Base-by-base conservation (phyloP, 2,888 invertebrate genomes). In the Sceliomorpha sp. region DNA sequence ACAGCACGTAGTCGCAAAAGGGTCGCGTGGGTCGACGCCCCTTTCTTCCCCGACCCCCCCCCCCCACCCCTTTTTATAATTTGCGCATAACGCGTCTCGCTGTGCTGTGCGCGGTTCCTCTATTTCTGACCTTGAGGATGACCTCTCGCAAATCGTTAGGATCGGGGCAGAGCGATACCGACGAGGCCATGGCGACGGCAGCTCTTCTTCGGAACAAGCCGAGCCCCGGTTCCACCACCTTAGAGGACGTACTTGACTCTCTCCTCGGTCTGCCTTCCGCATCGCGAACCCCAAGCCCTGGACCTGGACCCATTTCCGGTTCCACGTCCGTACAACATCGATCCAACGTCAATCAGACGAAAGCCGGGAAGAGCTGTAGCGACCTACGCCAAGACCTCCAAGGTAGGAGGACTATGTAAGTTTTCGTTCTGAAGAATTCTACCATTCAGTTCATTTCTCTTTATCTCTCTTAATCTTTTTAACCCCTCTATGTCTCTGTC, bases 201-300 rank as follows among this genome's bases (percentile, higher is more conserved):
- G 83, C 83, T 82, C 82, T 84, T 79, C 81, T 84, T 73, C 85
- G 86, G 83, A 87, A 85, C 80, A 87, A 86, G 82, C 87, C 86
- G 64, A 87, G 87, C 84, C 94, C 94, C 42, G 93, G 94, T 83
- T 95, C 95, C 78, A 95, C 96, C 66, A 97, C 97, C 75, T 91
- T 97, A 87, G 97, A 97, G 91, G 97, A 97, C 91, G 97, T 97
- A 75, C 91, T 97, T 89, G 96, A 97, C 89, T 96, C 96, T 74
- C 92, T 97, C 78, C 92, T 97, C 89, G 96, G 96, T 85, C 92
- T 96, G 86, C 94, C 96, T 83, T 75, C 89, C 91, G 80, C 92
- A 94, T 82, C 91, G 94, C 87, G 72, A 69, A 94, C 94, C 85
- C 93, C 95, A 80, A 95, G 95, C 86, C 92, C 92, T 81, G 90